phyloP scores from a whole-genome alignment of 2,797 vertebrate genomes.

The Paguma larvata region DNA sequence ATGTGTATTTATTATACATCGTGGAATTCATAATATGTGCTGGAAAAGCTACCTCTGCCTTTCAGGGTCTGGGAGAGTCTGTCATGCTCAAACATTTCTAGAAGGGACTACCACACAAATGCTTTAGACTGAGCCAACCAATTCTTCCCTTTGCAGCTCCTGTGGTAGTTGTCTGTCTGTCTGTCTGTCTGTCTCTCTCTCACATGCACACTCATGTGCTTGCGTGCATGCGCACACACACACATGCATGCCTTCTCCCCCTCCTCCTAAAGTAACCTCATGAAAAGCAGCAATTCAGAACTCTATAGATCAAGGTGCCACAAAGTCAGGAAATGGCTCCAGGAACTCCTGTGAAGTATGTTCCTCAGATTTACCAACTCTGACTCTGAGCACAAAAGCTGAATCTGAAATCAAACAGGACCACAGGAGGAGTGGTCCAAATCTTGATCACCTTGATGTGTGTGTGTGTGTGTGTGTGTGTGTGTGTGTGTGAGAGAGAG shows the following conservation, averaged over 20 bases:
- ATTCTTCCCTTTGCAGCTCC: neutral
- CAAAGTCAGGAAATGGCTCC: constrained; percentile 30
- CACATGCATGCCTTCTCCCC: neutral
- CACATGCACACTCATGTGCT: neutral
- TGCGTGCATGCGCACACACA: too few species aligned
- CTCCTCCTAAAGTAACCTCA: neutral
- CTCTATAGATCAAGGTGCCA: neutral
- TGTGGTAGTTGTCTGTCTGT: neutral
- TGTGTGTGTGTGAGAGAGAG: neutral
- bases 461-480: neutral
- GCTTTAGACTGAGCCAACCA: neutral
- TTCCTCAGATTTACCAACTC: constrained; percentile 67
- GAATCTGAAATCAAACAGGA: constrained; percentile 60
- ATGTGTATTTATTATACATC: constrained; percentile 82
- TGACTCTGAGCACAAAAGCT: constrained; percentile 67
- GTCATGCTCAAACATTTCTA: constrained; percentile 82
- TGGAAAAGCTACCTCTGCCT: constrained; percentile 66
- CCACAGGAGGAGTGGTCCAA: neutral
- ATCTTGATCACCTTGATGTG: neutral
- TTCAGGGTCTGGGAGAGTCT: constrained; percentile 44
- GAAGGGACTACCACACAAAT: constrained; percentile 33
- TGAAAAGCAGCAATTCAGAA: neutral
- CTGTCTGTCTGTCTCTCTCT: too few species aligned
- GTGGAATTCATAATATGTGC: constrained; percentile 77
- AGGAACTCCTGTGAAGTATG: constrained; percentile 67